Conservation (phyloP, 2,113 vertebrate genomes). For the Orthonyx spaldingii region DNA sequence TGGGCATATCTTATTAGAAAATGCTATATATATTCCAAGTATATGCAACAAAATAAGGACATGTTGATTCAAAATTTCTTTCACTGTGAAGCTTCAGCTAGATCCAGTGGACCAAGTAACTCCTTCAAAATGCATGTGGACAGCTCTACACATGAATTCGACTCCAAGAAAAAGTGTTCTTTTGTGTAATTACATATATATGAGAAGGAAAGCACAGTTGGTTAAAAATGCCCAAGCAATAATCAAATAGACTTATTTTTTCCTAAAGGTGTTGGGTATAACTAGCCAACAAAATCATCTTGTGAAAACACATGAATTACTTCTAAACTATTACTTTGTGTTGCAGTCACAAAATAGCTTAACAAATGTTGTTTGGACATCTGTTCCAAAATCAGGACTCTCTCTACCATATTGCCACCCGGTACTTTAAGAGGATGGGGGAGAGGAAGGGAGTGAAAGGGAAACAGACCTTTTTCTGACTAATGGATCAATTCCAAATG, state of each 20-base stretch:
- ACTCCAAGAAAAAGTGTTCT: background rate
- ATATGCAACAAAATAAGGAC: background rate
- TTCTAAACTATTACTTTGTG: background rate
- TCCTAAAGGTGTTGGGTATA: background rate
- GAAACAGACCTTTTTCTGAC: background rate
- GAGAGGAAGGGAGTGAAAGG: background rate
- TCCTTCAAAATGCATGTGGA: background rate
- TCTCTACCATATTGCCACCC: background rate
- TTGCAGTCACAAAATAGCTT: background rate
- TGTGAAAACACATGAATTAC: background rate
- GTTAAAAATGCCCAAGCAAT: background rate
- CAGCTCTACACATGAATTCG: background rate
- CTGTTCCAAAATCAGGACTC: background rate
- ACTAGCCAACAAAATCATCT: background rate
- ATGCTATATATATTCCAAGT: background rate
- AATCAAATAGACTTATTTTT: background rate
- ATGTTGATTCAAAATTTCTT: background rate
- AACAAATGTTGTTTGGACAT: background rate
- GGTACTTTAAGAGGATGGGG: background rate
- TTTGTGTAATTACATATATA: background rate
- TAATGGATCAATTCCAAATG: background rate
- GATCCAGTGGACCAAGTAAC: background rate
- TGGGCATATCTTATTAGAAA: background rate
- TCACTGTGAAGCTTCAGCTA: background rate
- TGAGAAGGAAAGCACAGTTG: background rate